Evolutionary conservation across 1,140 invertebrate species (phyloP).

Genomic region (Cherax destructor): DNA sequence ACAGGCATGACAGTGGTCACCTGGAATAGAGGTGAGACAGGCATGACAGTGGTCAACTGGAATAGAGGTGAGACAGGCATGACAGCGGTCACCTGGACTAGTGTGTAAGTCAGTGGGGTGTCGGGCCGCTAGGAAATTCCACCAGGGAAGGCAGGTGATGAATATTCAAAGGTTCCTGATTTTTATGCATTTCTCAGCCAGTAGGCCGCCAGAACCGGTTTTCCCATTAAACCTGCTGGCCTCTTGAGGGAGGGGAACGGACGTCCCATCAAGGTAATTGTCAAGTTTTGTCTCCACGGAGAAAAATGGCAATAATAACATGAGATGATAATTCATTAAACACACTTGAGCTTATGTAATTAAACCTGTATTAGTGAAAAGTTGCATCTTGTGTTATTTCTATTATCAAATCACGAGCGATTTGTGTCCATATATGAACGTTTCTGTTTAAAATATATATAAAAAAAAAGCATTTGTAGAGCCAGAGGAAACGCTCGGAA

Average conservation of each 20-base stretch:
- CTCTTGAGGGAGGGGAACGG: neutral
- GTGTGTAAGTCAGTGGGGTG: neutral
- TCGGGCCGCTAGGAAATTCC: constrained; percentile 24
- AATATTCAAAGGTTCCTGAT: constrained; percentile 46
- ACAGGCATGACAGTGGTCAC: too few relatives aligned
- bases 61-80: neutral
- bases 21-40: too few relatives aligned
- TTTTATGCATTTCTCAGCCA: constrained; percentile 39
- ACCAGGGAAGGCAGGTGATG: constrained; percentile 15
- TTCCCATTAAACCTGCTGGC: constrained; percentile 7
- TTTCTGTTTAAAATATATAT: too few relatives aligned
- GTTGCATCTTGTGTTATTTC: too few relatives aligned
- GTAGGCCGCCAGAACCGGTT: constrained; percentile 32
- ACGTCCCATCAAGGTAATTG: constrained; percentile 32
- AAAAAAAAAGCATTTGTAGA: too few relatives aligned
- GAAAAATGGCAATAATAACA: neutral
- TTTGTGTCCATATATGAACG: too few relatives aligned
- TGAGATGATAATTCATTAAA: constrained; percentile 14
- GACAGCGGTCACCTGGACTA: neutral
- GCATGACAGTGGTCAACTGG: too few relatives aligned
- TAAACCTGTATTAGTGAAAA: neutral
- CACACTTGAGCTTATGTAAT: neutral
- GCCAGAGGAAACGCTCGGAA: too few relatives aligned
- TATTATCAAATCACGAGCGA: too few relatives aligned
- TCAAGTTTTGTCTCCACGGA: constrained; percentile 20